Percentiles rank a stretch among this genome's conserved stretches.
These are phyloP conservation scores for Pseudomugil gertrudae DNA, from an alignment of 2,797 vertebrate species.

Conservation along the genomic window DNA sequence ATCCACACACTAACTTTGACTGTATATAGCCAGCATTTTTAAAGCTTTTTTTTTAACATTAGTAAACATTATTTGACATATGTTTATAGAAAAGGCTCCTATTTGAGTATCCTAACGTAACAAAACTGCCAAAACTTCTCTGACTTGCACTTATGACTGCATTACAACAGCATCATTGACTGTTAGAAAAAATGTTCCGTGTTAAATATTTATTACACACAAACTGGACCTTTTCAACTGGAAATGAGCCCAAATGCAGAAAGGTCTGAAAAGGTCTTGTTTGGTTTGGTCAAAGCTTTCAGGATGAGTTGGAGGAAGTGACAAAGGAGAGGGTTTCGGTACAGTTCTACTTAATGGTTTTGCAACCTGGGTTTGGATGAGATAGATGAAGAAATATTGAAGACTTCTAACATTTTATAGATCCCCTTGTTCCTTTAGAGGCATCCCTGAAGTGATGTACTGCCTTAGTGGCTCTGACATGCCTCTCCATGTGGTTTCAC, in stretches of 20 bases:
- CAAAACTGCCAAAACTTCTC: neutral
- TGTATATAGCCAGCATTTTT: no score
- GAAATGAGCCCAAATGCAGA: neutral
- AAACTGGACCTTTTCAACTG: neutral
- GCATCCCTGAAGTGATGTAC: neutral
- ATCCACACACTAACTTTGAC: neutral
- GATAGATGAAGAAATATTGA: neutral
- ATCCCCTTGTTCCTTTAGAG: neutral
- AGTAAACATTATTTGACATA: neutral
- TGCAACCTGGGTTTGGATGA: neutral
- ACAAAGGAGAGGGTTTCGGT: neutral
- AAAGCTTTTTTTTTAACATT: no score
- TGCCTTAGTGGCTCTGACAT: no score
- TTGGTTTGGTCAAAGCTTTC: neutral
- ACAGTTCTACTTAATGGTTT: neutral
- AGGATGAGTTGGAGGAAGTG: neutral
- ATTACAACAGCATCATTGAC: neutral
- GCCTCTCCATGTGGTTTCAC: neutral
- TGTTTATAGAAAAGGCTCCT: neutral
- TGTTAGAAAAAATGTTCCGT: neutral
- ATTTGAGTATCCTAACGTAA: neutral
- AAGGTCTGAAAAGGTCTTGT: no score
- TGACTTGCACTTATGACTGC: neutral
- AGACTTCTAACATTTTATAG: neutral
- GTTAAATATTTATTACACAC: neutral